Conservation (phyloP, 2,888 invertebrate species). For the Dolichopus griseipennis region DNA sequence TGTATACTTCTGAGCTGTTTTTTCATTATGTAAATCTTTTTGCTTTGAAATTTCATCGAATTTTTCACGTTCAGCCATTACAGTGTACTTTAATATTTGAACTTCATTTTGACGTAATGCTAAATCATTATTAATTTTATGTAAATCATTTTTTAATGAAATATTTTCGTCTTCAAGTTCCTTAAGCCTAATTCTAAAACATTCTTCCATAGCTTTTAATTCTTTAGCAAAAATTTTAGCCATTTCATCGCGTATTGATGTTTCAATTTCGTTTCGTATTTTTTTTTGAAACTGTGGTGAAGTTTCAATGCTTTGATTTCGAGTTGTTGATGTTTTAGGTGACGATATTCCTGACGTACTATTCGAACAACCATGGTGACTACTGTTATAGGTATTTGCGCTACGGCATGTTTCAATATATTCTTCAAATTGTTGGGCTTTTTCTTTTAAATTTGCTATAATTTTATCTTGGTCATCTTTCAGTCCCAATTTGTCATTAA, state of each 20-base stretch:
- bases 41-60: slow-evolving; percentile 31
- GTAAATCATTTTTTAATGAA: slow-evolving; percentile 32
- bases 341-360: slow-evolving; percentile 29
- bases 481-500: slow-evolving; percentile 38
- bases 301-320: slow-evolving; percentile 34
- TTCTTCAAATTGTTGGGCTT: slow-evolving; percentile 56
- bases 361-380: not conserved
- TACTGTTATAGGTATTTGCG: slow-evolving; percentile 27
- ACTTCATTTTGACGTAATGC: slow-evolving; percentile 36
- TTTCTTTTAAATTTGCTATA: slow-evolving; percentile 52
- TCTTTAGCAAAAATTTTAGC: slow-evolving; percentile 56
- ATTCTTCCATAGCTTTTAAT: slow-evolving; percentile 50
- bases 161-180: slow-evolving; percentile 33
- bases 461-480: slow-evolving; percentile 52
- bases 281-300: slow-evolving; percentile 40
- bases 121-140: slow-evolving; percentile 30
- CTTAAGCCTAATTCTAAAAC: slow-evolving; percentile 42
- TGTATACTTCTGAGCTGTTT: slow-evolving; percentile 30
- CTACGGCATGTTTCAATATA: slow-evolving; percentile 51
- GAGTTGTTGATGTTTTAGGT: slow-evolving; percentile 17
- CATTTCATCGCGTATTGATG: slow-evolving; percentile 56
- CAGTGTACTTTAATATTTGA: slow-evolving; percentile 38
- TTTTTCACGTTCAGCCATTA: slow-evolving; percentile 38
- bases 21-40: slow-evolving; percentile 29
- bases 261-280: slow-evolving; percentile 32